Evolutionary conservation across 2,888 invertebrate genomes (phyloP).

Genomic region (Sinhomidia bicolor): DNA sequence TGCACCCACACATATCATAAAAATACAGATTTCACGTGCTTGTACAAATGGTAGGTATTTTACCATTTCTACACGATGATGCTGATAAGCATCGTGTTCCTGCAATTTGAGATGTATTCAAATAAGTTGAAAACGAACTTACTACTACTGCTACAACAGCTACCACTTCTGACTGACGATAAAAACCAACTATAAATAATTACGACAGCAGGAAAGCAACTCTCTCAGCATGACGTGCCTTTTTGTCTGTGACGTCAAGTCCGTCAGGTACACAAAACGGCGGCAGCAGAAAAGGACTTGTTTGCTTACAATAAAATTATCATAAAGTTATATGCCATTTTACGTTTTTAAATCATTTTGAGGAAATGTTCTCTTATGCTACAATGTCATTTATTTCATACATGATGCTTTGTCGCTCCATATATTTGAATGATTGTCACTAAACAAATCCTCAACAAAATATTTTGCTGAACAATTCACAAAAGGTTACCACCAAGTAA

Average conservation of each 20-base stretch:
- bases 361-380: no score
- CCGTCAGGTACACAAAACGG: slow-evolving; percentile 34
- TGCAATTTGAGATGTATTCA: slow-evolving; percentile 48
- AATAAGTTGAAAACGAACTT: slow-evolving; percentile 43
- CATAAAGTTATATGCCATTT: background rate
- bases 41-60: no score
- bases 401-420: no score
- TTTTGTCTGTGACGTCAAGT: slow-evolving; percentile 60
- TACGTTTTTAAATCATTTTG: no score
- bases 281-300: background rate
- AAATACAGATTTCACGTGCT: no score
- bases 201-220: slow-evolving; percentile 45
- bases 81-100: slow-evolving; percentile 30
- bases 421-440: no score
- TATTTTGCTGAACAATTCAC: no score
- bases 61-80: background rate
- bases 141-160: no score
- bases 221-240: slow-evolving; percentile 60
- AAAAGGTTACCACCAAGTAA: no score
- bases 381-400: no score
- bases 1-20: background rate
- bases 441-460: no score
- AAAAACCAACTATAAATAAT: slow-evolving; percentile 63
- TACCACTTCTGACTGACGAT: slow-evolving; percentile 47
- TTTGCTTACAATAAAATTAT: background rate